These are phyloP conservation scores for Dasypus novemcinctus DNA, from an alignment of 2,113 vertebrate genomes.

Conservation along the genomic window DNA sequence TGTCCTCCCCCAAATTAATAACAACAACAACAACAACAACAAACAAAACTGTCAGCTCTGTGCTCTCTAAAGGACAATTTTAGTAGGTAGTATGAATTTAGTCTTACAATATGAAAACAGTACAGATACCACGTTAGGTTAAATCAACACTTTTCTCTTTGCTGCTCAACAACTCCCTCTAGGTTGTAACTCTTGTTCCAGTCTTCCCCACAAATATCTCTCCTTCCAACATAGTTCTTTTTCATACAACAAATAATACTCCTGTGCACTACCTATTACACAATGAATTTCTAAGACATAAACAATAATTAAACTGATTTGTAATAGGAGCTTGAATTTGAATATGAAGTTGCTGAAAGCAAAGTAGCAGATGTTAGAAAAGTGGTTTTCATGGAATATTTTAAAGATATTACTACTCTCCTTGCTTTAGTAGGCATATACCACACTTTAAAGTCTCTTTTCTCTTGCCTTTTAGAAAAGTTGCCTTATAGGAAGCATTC, in stretches of 20 bases:
- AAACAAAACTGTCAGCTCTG: not conserved
- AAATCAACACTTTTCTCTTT: not conserved
- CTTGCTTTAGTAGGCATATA: not conserved
- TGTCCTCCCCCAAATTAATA: too few species aligned
- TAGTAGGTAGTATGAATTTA: not conserved
- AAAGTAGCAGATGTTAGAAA: constrained; percentile 24
- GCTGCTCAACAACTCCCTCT: not conserved
- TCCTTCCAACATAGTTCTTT: not conserved
- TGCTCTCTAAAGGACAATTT: not conserved
- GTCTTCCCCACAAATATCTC: not conserved
- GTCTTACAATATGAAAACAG: not conserved
- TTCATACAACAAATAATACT: not conserved
- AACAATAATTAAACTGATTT: constrained; percentile 7
- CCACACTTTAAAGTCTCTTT: not conserved
- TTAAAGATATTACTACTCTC: not conserved
- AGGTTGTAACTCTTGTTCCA: not conserved
- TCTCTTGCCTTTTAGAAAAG: not conserved
- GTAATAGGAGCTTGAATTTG: not conserved
- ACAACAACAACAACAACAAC: too few species aligned
- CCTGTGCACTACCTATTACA: not conserved
- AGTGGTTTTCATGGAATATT: not conserved
- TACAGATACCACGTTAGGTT: not conserved
- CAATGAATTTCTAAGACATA: constrained; percentile 10
- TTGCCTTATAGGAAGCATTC: not conserved
- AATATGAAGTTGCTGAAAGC: not conserved